Evolutionary conservation across 2,888 invertebrate genomes (phyloP).

Genomic region (Epiblema foenella): DNA sequence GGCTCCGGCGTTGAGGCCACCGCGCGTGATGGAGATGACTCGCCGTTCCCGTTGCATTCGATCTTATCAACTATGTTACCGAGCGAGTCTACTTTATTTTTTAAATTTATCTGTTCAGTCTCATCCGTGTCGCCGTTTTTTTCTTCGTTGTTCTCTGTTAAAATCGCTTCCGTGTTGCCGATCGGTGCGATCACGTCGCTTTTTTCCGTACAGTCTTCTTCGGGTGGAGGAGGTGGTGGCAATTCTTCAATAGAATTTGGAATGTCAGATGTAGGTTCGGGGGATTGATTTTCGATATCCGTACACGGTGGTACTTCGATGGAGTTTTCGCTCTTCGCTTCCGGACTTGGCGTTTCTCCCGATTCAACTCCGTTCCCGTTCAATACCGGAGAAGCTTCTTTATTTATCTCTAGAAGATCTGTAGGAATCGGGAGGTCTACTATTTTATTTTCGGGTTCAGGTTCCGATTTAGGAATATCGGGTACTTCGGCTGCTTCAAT

Average conservation of each 20-base stretch:
- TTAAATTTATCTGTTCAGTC: constrained; percentile 55
- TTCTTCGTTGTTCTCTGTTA: constrained; percentile 47
- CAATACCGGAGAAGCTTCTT: neutral
- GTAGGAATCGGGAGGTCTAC: neutral
- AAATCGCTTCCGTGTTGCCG: constrained; percentile 46
- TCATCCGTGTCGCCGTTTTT: constrained; percentile 50
- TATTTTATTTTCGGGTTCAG: neutral
- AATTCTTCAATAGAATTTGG: constrained; percentile 38
- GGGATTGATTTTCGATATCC: constrained; percentile 49
- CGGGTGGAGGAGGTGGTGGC: constrained; percentile 40
- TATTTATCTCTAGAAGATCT: neutral
- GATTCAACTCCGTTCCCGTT: constrained; percentile 13
- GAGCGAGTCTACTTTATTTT: constrained; percentile 57
- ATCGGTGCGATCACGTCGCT: constrained; percentile 13
- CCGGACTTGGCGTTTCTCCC: neutral
- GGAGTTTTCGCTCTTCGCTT: constrained; percentile 5
- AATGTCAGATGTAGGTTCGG: constrained; percentile 36
- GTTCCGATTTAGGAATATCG: constrained; percentile 7
- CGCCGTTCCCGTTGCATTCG: constrained; percentile 63
- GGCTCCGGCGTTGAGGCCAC: constrained; percentile 13
- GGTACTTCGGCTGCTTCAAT: neutral
- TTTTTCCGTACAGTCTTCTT: constrained; percentile 37
- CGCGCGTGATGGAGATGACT: constrained; percentile 41
- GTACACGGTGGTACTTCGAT: constrained; percentile 12
- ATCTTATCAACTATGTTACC: constrained; percentile 51